Conservation (phyloP, 2,113 vertebrate genomes). For the Eulemur rufifrons region DNA sequence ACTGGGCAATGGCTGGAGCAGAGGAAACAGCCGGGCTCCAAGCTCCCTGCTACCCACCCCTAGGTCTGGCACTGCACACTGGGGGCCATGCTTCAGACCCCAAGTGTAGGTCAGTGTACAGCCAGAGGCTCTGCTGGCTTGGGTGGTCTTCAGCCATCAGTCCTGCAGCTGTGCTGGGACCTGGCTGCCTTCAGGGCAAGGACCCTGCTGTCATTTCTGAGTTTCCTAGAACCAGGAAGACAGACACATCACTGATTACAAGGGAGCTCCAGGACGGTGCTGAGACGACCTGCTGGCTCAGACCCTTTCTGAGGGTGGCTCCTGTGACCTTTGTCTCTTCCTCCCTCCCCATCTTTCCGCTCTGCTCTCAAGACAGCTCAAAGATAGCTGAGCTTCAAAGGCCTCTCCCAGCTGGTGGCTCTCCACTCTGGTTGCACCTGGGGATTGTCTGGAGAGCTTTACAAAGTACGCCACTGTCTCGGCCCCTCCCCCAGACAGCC, state of each 20-base stretch:
- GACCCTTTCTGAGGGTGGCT: neutral
- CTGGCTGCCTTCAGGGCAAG: neutral
- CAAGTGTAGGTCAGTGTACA: neutral
- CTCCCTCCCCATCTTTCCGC: neutral
- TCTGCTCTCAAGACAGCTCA: neutral
- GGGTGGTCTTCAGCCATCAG: neutral
- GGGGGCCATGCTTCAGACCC: neutral
- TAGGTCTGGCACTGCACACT: neutral
- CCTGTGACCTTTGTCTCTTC: no score
- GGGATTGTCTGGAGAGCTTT: neutral
- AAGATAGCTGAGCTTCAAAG: neutral
- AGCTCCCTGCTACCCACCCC: accelerated
- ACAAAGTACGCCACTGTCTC: neutral
- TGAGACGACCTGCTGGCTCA: neutral
- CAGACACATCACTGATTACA: no score
- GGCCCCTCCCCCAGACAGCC: neutral
- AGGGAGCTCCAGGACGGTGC: neutral
- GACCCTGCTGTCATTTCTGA: neutral
- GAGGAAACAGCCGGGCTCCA: neutral
- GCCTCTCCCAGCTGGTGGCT: neutral
- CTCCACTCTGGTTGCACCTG: neutral
- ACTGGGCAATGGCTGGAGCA: accelerated
- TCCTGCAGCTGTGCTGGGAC: neutral
- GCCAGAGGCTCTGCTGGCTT: neutral
- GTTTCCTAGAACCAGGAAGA: neutral